phyloP scores from a whole-genome alignment of 1,140 invertebrate genomes.

The Hylaeus anthracinus region DNA sequence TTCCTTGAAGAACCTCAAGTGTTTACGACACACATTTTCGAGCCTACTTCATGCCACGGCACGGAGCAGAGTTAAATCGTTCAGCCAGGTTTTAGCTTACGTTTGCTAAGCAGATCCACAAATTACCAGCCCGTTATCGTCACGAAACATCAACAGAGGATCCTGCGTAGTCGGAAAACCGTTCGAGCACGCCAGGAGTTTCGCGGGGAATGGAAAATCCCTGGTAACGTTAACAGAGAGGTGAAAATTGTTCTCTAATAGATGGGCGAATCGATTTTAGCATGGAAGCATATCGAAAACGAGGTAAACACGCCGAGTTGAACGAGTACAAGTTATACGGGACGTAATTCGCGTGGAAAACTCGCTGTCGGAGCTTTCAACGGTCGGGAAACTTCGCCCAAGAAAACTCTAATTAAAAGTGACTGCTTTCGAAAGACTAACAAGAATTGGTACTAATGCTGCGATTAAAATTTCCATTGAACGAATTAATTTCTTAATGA shows the following conservation, averaged over 20 bases:
- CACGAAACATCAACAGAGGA: not conserved
- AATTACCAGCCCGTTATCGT: not conserved
- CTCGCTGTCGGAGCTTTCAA: not conserved
- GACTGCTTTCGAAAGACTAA: not conserved
- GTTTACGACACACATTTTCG: slow-evolving; percentile 46
- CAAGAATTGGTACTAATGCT: too few species aligned
- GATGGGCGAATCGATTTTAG: not conserved
- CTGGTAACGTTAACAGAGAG: not conserved
- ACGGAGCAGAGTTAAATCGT: slow-evolving; percentile 24
- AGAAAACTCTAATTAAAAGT: not conserved
- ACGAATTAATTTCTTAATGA: too few species aligned
- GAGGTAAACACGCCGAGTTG: not conserved
- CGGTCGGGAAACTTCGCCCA: not conserved
- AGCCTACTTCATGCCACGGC: slow-evolving; percentile 1
- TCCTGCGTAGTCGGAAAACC: not conserved
- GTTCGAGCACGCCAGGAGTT: not conserved
- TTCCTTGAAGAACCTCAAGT: slow-evolving; percentile 7
- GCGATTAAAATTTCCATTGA: too few species aligned
- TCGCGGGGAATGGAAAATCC: not conserved
- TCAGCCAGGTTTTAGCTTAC: not conserved
- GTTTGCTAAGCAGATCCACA: not conserved
- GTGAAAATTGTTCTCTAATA: not conserved
- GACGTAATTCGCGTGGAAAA: not conserved
- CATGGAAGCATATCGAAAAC: not conserved
- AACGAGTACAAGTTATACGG: not conserved